phyloP scores from a whole-genome alignment of 2,113 vertebrate genomes.

The Notothenia rossii region DNA sequence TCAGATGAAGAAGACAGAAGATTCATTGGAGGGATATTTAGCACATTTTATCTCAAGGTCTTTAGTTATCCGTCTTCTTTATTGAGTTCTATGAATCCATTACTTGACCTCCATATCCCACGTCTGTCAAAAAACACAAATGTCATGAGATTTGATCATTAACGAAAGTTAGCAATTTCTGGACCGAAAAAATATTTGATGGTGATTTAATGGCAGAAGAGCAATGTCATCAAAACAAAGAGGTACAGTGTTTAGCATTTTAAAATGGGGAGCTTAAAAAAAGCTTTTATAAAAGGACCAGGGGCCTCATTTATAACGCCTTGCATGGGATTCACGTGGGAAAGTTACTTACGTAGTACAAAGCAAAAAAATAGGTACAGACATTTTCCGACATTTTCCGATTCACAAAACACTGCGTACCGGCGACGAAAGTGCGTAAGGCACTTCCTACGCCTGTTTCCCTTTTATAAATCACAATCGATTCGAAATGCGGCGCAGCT shows the following conservation, averaged over 20 bases:
- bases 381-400: too few relatives aligned
- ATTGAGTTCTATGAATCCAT: conserved; percentile 17
- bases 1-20: background rate
- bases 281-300: too few relatives aligned
- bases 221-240: background rate
- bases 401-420: too few relatives aligned
- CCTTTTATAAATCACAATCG: too few relatives aligned
- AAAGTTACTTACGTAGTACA: too few relatives aligned
- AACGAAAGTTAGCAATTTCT: background rate
- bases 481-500: too few relatives aligned
- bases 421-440: too few relatives aligned
- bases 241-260: background rate
- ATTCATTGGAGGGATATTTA: conserved; percentile 1
- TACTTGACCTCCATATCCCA: background rate
- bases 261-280: too few relatives aligned
- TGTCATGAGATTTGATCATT: background rate
- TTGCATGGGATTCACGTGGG: too few relatives aligned
- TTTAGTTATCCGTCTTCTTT: conserved; percentile 9
- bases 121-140: background rate
- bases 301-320: too few relatives aligned
- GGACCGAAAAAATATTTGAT: background rate
- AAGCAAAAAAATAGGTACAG: too few relatives aligned
- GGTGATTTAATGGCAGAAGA: background rate
- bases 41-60: conserved; percentile 15
- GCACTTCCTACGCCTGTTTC: too few relatives aligned